These are phyloP conservation scores for Champsocephalus gunnari DNA, from an alignment of 2,797 vertebrate genomes.

Conservation along the genomic window DNA sequence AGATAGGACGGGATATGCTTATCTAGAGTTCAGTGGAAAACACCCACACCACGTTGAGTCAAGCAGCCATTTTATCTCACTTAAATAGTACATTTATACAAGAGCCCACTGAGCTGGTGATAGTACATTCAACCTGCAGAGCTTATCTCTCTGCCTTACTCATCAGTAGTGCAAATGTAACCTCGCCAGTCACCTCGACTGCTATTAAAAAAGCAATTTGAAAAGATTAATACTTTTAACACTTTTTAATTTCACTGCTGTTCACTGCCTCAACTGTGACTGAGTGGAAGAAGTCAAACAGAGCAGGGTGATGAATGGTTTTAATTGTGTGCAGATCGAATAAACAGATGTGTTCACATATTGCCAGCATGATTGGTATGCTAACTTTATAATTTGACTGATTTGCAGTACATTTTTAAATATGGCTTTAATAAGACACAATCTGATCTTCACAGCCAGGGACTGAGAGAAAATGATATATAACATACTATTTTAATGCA, in stretches of 20 bases:
- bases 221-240: slow-evolving; percentile 51
- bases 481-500: not conserved
- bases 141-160: slow-evolving; percentile 53
- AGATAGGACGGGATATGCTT: slow-evolving; percentile 10
- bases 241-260: slow-evolving; percentile 56
- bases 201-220: slow-evolving; percentile 63
- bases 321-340: slow-evolving; percentile 48
- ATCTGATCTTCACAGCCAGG: not conserved
- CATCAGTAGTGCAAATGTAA: slow-evolving; percentile 49
- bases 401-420: slow-evolving; percentile 9
- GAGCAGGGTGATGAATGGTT: slow-evolving; percentile 41
- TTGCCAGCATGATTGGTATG: slow-evolving; percentile 3
- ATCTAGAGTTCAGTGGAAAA: slow-evolving; percentile 47
- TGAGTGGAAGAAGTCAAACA: slow-evolving; percentile 38
- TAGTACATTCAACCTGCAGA: slow-evolving; percentile 51
- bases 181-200: slow-evolving; percentile 29
- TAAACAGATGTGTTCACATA: slow-evolving; percentile 37
- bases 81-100: slow-evolving; percentile 57
- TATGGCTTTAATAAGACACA: not conserved
- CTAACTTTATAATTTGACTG: slow-evolving; percentile 5
- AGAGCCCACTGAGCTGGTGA: slow-evolving; percentile 36
- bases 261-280: slow-evolving; percentile 31
- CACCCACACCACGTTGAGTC: slow-evolving; percentile 40
- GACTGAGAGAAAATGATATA: not conserved
- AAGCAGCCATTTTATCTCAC: slow-evolving; percentile 69